Base-by-base conservation (phyloP, 2,113 vertebrate genomes). In the Amblyopsis rosae region DNA sequence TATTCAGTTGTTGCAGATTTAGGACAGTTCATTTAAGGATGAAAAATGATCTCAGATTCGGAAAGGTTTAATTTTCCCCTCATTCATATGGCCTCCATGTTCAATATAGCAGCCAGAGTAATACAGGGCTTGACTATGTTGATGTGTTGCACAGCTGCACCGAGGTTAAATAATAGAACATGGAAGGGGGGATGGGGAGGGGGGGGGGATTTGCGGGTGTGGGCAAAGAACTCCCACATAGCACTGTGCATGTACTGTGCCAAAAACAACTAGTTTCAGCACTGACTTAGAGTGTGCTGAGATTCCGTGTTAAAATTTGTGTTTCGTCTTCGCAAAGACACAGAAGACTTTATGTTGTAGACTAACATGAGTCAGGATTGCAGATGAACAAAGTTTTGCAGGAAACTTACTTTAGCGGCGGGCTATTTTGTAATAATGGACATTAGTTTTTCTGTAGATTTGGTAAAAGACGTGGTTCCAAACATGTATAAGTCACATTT, bases 191-290 rank as follows among this genome's bases (percentile, higher is more conserved):
- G 19, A 19, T 19, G 1, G 19, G 1, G 19, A 76, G 55, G 1
- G 19, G 77, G 55, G 62, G 59, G 68, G 67, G 72, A 16, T 65
- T 53, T 16, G 65, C 26, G 66, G 71, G 46, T 26, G 26, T 26
- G 26, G 26, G 65, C 1, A 69, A 32, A 66, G 67, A 67, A 61
- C 26, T 26, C 26, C 26, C 26, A 26, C 26, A 26, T 26, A 26
- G 26, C 26, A 26, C 26, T 26, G 26, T 26, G 26, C 26, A 67
- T 62, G 72, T 35, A 10, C 76, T 76, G 80, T 86, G 84, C 83
- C 80, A 90, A 82, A 77, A 65, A 73, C 82, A 71, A 86, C 75
- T 69, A 58, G 69, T 83, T 84, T 84, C 73, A 73, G 73, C 71
- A 78, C 82, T 81, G 9, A 70, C 79, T 77, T 85, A 85, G 83